phyloP scores from a whole-genome alignment of 2,797 vertebrate genomes.

The Protonibea diacanthus region DNA sequence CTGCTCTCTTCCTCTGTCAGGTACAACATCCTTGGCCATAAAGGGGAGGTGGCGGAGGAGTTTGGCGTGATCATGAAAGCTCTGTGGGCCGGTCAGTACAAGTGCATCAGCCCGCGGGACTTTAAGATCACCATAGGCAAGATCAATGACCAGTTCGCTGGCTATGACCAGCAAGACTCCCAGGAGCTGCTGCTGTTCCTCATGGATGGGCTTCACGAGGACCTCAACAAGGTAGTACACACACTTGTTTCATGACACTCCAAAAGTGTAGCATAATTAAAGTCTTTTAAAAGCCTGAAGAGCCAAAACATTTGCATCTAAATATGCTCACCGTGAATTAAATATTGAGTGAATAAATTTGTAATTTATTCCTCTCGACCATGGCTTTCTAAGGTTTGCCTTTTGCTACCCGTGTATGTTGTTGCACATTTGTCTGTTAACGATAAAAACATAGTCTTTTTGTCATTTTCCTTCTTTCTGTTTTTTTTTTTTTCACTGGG shows the following conservation, averaged over 20 bases:
- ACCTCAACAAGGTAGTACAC: conserved; percentile 95
- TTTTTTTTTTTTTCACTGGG: conserved; percentile 70
- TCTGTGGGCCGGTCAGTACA: conserved; percentile 95
- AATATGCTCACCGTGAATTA: conserved; percentile 14
- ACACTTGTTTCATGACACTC: neutral
- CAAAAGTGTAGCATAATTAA: neutral
- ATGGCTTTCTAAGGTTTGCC: conserved; percentile 33
- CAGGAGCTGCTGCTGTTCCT: conserved; percentile 98
- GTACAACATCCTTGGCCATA: conserved; percentile 95
- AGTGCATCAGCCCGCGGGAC: conserved; percentile 95
- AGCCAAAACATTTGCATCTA: conserved; percentile 3
- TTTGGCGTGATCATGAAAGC: conserved; percentile 98
- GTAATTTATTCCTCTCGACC: conserved; percentile 29
- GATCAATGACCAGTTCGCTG: conserved; percentile 96
- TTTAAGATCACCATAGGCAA: conserved; percentile 98
- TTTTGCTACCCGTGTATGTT: conserved; percentile 53
- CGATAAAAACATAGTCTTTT: conserved; percentile 63
- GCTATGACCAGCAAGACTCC: conserved; percentile 97
- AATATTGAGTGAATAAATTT: conserved; percentile 13
- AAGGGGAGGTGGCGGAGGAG: conserved; percentile 98
- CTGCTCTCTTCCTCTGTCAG: conserved; percentile 75
- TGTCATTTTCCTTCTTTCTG: conserved; percentile 74
- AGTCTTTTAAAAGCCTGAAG: neutral
- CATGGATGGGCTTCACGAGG: conserved; percentile 98
- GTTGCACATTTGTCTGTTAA: conserved; percentile 66